Conservation (phyloP, 2,888 invertebrate genomes). For the Melanostoma mellinum region DNA sequence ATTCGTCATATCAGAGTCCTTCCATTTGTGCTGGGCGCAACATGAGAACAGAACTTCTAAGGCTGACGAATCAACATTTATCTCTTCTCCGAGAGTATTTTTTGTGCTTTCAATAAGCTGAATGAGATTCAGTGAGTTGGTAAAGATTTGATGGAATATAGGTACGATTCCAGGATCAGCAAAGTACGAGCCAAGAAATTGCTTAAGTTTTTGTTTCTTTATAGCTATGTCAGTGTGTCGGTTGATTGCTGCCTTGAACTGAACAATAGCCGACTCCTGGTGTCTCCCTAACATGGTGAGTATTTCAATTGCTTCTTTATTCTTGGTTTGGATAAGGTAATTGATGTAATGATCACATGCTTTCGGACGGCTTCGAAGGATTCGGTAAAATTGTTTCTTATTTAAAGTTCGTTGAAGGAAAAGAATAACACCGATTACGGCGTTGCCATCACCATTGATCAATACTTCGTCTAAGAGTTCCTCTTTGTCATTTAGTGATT, state of each 20-base stretch:
- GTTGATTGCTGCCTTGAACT: constrained; percentile 80
- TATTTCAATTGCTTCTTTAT: constrained; percentile 87
- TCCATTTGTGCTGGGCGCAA: constrained; percentile 80
- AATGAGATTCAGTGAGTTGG: constrained; percentile 77
- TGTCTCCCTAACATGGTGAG: constrained; percentile 88
- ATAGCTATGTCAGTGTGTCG: constrained; percentile 78
- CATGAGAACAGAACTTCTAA: constrained; percentile 79
- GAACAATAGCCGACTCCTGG: constrained; percentile 85
- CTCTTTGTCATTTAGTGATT: constrained; percentile 87
- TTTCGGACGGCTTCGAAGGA: constrained; percentile 87
- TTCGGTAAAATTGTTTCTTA: constrained; percentile 86
- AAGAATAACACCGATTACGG: constrained; percentile 86
- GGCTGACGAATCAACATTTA: constrained; percentile 76
- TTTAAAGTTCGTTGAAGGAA: constrained; percentile 90
- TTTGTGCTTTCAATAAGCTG: constrained; percentile 76
- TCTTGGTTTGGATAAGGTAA: constrained; percentile 87
- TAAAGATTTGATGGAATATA: constrained; percentile 78
- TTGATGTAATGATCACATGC: constrained; percentile 90
- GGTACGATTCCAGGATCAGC: constrained; percentile 74
- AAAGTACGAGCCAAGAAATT: constrained; percentile 75
- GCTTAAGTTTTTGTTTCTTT: constrained; percentile 77
- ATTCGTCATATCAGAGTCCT: constrained; percentile 77
- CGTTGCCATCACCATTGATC: constrained; percentile 89
- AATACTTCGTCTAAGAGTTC: constrained; percentile 88
- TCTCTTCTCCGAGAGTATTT: constrained; percentile 70